These are phyloP conservation scores for Hydropotes inermis DNA, from an alignment of 2,113 vertebrate genomes.

Conservation along the genomic window DNA sequence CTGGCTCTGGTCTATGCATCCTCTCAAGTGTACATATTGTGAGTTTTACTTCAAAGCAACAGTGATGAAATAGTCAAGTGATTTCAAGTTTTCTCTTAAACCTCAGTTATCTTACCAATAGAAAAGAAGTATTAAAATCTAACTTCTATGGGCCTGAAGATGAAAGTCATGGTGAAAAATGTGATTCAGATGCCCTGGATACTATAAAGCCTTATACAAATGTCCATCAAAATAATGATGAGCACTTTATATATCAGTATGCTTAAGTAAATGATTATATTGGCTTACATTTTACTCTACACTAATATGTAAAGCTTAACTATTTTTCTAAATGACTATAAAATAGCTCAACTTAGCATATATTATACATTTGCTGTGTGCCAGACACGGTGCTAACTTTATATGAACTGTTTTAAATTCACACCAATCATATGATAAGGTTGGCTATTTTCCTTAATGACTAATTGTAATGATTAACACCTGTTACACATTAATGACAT, in stretches of 20 bases:
- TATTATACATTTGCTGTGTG: background rate
- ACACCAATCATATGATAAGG: background rate
- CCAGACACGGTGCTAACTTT: background rate
- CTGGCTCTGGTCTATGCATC: background rate
- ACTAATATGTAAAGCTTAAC: background rate
- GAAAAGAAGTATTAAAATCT: background rate
- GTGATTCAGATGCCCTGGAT: background rate
- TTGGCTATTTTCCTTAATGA: slow-evolving; percentile 34
- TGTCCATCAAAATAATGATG: background rate
- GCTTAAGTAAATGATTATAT: background rate
- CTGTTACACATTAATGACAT: background rate
- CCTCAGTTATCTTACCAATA: background rate
- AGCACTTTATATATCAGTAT: background rate
- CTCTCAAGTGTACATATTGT: background rate
- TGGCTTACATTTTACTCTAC: background rate
- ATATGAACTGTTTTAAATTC: slow-evolving; percentile 39
- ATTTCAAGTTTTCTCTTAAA: background rate
- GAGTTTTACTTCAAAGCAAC: background rate
- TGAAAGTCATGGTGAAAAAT: background rate
- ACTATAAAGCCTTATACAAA: background rate
- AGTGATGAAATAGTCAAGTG: background rate
- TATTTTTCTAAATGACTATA: slow-evolving; percentile 16
- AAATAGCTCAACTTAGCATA: background rate
- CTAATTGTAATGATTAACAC: slow-evolving; percentile 19
- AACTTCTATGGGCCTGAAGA: background rate